phyloP scores from a whole-genome alignment of 2,797 vertebrate species.

The Galago senegalensis region DNA sequence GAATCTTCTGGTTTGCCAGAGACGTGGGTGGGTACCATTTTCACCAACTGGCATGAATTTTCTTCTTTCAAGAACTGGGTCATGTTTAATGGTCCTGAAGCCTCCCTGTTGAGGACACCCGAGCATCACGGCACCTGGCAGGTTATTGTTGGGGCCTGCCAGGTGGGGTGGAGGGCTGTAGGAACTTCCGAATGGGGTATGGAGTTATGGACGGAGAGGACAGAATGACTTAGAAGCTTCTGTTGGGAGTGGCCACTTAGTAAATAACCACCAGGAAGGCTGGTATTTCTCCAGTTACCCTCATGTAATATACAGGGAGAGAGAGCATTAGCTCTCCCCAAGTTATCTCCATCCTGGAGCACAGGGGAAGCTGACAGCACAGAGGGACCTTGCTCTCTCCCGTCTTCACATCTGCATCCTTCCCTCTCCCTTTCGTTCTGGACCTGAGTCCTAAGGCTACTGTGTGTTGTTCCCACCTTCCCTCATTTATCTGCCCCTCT shows the following conservation, averaged over 20 bases:
- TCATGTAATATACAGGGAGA: not conserved
- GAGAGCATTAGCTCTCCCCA: not conserved
- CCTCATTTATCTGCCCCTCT: not conserved
- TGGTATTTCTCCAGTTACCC: not conserved
- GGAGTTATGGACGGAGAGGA: not conserved
- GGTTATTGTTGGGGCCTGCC: not conserved
- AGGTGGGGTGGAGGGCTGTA: not conserved
- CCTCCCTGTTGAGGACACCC: too few species aligned
- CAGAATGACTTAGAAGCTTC: not conserved
- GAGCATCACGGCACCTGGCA: not conserved
- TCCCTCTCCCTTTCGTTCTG: not conserved
- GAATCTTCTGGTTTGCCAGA: not conserved
- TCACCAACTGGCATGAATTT: not conserved
- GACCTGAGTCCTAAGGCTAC: not conserved
- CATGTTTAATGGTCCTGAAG: not conserved
- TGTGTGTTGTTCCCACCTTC: not conserved
- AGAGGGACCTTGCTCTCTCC: not conserved
- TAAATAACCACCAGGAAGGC: not conserved
- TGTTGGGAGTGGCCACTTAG: not conserved
- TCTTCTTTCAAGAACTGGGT: not conserved
- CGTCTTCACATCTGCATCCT: not conserved
- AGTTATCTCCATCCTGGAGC: not conserved
- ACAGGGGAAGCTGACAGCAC: not conserved
- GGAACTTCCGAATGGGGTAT: not conserved
- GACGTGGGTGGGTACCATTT: fast-evolving